Evolutionary conservation across 2,888 invertebrate genomes (phyloP).

Genomic region (Podotricha telesiphe): DNA sequence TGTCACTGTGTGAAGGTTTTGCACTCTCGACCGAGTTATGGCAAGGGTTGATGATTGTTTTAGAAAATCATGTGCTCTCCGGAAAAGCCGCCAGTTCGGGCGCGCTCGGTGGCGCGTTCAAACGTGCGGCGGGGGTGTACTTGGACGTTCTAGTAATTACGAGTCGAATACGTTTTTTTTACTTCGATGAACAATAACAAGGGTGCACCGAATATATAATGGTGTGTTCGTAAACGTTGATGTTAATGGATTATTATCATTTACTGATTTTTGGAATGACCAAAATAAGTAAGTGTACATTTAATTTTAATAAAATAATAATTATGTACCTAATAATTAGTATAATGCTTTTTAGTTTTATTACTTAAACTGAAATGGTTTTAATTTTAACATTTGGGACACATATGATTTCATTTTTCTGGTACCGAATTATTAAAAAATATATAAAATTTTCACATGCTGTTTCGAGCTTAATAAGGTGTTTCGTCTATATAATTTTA

Average conservation of each 20-base stretch:
- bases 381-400: not conserved
- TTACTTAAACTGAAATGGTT: not conserved
- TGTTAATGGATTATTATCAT: slow-evolving; percentile 65
- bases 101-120: slow-evolving; percentile 56
- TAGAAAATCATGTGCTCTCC: slow-evolving; percentile 75
- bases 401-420: not conserved
- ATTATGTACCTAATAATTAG: not conserved
- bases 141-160: slow-evolving; percentile 49
- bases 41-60: slow-evolving; percentile 75
- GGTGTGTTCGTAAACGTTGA: slow-evolving; percentile 46
- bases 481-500: not conserved
- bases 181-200: slow-evolving; percentile 48
- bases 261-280: slow-evolving; percentile 74
- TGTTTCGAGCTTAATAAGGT: not conserved
- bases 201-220: slow-evolving; percentile 34
- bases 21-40: slow-evolving; percentile 80
- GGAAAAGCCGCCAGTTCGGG: slow-evolving; percentile 61
- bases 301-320: not conserved
- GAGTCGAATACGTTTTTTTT: slow-evolving; percentile 43
- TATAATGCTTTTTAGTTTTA: not conserved
- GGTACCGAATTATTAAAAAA: not conserved
- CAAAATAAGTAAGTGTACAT: slow-evolving; percentile 70
- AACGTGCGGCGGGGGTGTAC: slow-evolving; percentile 52
- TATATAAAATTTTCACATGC: not conserved
- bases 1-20: slow-evolving; percentile 83